Evolutionary conservation across 2,797 vertebrate species (phyloP).

Genomic region (Gobionotothen gibberifrons): DNA sequence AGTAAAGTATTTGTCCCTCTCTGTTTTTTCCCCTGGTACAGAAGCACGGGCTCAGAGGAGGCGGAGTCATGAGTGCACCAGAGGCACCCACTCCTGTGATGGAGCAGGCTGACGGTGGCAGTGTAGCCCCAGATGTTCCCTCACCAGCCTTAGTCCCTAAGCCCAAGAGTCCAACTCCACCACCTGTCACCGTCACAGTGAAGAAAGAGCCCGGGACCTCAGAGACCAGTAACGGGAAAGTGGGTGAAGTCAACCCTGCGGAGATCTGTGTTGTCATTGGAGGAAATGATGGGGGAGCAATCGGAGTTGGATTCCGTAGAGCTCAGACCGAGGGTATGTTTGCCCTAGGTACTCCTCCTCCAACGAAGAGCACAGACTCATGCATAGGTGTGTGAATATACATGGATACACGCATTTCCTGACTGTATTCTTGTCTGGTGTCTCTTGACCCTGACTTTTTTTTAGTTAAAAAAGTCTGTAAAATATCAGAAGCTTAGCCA

Average conservation of each 20-base stretch:
- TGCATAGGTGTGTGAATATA: conserved; percentile 81
- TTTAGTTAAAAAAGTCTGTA: too few relatives aligned
- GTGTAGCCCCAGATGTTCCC: conserved; percentile 59
- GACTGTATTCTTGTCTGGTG: conserved; percentile 40
- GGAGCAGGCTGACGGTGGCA: conserved; percentile 72
- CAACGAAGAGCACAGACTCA: conserved; percentile 83
- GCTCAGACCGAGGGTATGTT: conserved; percentile 94
- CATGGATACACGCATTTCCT: conserved; percentile 40
- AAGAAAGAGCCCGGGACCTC: conserved; percentile 91
- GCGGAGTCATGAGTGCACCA: conserved; percentile 83
- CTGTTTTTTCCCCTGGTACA: conserved; percentile 34
- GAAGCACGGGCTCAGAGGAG: conserved; percentile 75
- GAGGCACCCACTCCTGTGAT: conserved; percentile 77
- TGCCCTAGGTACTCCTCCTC: conserved; percentile 81
- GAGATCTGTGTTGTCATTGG: conserved; percentile 99
- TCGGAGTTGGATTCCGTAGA: conserved; percentile 88
- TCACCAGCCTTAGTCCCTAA: conserved; percentile 44
- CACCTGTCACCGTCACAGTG: conserved; percentile 87
- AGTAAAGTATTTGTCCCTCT: conserved; percentile 31
- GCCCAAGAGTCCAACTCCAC: conserved; percentile 52
- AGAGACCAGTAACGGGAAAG: conserved; percentile 89
- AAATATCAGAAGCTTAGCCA: conserved; percentile 4
- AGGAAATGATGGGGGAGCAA: conserved; percentile 76
- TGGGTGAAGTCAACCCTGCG: conserved; percentile 87
- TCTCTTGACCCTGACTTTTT: conserved; percentile 41